Evolutionary conservation across 2,797 vertebrate species (phyloP).

Genomic region (Coregonus suidteri): DNA sequence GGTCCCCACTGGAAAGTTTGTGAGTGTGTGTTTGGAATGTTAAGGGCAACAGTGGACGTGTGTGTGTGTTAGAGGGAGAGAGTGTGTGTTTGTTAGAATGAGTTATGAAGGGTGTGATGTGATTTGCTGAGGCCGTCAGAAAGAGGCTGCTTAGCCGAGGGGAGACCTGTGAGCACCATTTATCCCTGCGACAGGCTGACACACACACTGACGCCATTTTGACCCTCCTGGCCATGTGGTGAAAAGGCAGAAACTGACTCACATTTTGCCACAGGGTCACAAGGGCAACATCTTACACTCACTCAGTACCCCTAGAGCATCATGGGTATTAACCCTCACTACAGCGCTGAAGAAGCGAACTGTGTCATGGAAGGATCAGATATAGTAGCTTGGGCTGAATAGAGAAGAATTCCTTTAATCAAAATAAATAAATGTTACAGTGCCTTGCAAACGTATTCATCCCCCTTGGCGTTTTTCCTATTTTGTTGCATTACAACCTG

Average conservation of each 20-base stretch:
- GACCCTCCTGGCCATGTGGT: constrained; percentile 12
- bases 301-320: constrained; percentile 18
- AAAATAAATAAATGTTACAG: no score
- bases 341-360: constrained; percentile 28
- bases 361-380: not conserved
- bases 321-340: constrained; percentile 1
- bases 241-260: constrained; percentile 32
- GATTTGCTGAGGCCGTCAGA: constrained; percentile 51
- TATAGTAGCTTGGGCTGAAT: no score
- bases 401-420: no score
- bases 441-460: no score
- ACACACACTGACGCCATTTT: not conserved
- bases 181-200: constrained; percentile 38
- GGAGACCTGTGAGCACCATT: constrained; percentile 47
- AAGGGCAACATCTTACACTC: constrained; percentile 37
- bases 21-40: constrained; percentile 6
- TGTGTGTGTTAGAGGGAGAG: not conserved
- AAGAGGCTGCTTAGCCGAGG: constrained; percentile 43
- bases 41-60: constrained; percentile 13
- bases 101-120: constrained; percentile 44
- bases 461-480: no score
- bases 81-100: constrained; percentile 6
- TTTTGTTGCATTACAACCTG: no score
- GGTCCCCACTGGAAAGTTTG: constrained; percentile 45
- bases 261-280: constrained; percentile 5